Base-by-base conservation (phyloP, 2,113 vertebrate species). In the Pionites leucogaster region DNA sequence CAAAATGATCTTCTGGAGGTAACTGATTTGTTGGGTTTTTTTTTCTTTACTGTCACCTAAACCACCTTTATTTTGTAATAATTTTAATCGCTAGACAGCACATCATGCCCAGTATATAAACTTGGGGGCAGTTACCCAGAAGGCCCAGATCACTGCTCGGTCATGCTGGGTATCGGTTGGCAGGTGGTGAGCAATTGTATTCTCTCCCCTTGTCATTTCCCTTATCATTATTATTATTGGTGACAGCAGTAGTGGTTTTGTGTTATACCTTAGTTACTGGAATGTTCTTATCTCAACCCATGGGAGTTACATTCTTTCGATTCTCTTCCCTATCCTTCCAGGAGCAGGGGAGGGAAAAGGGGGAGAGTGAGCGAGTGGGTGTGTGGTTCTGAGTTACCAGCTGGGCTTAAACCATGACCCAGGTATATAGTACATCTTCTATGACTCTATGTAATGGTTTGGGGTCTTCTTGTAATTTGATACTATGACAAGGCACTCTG, bases 1-100 rank as follows among this genome's bases (percentile, higher is more conserved):
- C 98, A 99, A 86, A 98, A 96, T 16, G 67, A 96, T 10, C 86
- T 98, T 25, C 92, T 99, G 70, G 98, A 98, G 99, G 99, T 99
- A 97, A 96, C 90, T 17, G 3, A 27, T 60, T 28, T n/a, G 17
- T 25, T 15, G 47, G 11, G 5, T 4, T n/a, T 15, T 11, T 49
- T 65, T 37, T 69, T 65, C n/a, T 52, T 52, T 17, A 9, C 5
- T 6, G 49, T 88, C 39, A 31, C 23, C 33, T 69, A 37, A 83
- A 80, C 23, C 25, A 44, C 19, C 9, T 44, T 65, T 47, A 33
- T 68, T 87, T 76, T 37, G 16, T 39, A 47, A 17, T 33, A 39
- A 44, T 76, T 83, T 67, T 74, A 15, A n/a, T 95, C 28, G 20
- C 6, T 60, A 67, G 37, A 46, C 31, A 82, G 20, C 33, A 23